Conservation (phyloP, 2,113 vertebrate species). For the Alligator sinensis region DNA sequence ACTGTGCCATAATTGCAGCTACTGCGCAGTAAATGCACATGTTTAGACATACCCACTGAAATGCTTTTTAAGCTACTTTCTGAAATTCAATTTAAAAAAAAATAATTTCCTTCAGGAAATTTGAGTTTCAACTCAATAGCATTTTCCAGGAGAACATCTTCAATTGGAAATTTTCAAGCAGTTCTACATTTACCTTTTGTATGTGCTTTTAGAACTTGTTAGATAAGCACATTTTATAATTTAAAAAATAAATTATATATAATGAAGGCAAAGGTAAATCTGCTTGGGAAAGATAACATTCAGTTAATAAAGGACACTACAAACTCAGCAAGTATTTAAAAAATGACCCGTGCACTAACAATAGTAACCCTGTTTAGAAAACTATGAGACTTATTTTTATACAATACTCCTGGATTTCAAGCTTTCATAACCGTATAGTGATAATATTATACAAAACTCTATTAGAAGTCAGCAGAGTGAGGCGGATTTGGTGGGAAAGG, state of each 20-base stretch:
- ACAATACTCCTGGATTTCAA: not conserved
- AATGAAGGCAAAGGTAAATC: not conserved
- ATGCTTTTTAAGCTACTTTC: not conserved
- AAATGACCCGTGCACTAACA: not conserved
- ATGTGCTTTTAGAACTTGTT: not conserved
- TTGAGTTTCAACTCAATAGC: not conserved
- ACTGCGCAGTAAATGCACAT: no score
- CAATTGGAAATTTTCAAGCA: not conserved
- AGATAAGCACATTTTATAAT: not conserved
- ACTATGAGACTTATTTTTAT: not conserved
- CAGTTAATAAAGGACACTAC: not conserved
- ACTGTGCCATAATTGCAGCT: no score
- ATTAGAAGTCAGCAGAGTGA: not conserved
- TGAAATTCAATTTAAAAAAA: not conserved
- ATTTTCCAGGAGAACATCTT: slow-evolving; percentile 3
- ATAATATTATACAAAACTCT: not conserved
- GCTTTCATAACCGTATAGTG: slow-evolving; percentile 7
- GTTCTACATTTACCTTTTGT: not conserved
- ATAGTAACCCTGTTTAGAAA: not conserved
- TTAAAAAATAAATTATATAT: not conserved
- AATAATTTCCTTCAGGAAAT: not conserved
- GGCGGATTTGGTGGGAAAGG: not conserved
- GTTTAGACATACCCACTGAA: not conserved
- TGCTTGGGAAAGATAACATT: not conserved
- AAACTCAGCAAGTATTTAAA: slow-evolving; percentile 6